phyloP scores from a whole-genome alignment of 2,888 invertebrate genomes.

The Leucozona laternaria region DNA sequence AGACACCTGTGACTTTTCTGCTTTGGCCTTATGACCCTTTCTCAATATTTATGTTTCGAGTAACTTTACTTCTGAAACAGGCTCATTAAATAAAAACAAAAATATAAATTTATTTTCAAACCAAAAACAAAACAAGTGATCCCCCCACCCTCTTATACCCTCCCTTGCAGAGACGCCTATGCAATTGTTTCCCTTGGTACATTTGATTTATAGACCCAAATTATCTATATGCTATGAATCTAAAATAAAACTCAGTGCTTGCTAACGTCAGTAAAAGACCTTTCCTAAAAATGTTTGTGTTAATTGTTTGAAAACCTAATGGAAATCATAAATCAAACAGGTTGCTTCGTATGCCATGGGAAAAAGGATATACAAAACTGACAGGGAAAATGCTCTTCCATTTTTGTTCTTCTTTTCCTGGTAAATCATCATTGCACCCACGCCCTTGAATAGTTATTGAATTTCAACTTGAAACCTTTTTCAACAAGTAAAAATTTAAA shows the following conservation, averaged over 20 bases:
- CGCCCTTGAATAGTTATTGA: conserved; percentile 22
- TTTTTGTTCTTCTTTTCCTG: neutral
- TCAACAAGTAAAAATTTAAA: neutral
- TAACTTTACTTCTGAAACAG: too few species aligned
- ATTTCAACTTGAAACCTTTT: conserved; percentile 8
- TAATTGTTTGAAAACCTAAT: conserved; percentile 31
- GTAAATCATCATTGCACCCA: conserved; percentile 48
- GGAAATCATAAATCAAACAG: conserved; percentile 50
- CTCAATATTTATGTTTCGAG: too few species aligned
- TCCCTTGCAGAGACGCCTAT: neutral
- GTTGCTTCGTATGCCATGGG: neutral
- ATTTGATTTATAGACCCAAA: neutral
- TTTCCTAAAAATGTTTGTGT: neutral
- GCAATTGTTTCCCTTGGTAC: neutral
- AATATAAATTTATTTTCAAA: too few species aligned
- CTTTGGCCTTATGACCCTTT: too few species aligned
- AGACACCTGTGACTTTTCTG: too few species aligned
- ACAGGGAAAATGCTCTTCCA: conserved; percentile 14
- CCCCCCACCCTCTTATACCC: neutral
- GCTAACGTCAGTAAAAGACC: neutral
- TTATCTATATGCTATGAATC: neutral
- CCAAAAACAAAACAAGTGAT: too few species aligned
- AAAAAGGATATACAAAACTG: conserved; percentile 9
- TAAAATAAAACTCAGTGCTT: neutral
- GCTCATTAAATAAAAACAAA: too few species aligned